Percentiles rank a stretch among this genome's conserved stretches.
Evolutionary conservation across 1,140 invertebrate species (phyloP).

Genomic region (Macrobrachium nipponense): DNA sequence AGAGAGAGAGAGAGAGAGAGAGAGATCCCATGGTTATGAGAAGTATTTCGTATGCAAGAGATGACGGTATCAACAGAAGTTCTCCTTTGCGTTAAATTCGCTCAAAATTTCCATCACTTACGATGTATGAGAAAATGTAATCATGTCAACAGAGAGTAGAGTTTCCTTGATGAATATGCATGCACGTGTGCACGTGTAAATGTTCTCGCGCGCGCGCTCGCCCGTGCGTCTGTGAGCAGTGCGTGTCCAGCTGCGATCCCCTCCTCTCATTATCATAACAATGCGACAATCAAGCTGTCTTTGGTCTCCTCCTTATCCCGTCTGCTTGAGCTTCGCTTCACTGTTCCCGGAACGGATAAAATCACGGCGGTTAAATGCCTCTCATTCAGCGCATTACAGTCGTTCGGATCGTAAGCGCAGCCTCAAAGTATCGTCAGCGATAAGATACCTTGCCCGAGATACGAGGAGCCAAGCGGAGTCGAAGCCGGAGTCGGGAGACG

Average conservation of each 20-base stretch:
- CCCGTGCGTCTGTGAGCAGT: neutral
- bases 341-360: no score
- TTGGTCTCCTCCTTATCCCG: conserved; percentile 39
- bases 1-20: no score
- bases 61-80: no score
- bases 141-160: no score
- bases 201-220: neutral
- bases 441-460: neutral
- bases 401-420: no score
- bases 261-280: conserved; percentile 50
- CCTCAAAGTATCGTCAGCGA: no score
- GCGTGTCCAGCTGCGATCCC: conserved; percentile 39
- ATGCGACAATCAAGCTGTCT: conserved; percentile 51
- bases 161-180: neutral
- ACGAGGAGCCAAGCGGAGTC: neutral
- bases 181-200: conserved; percentile 10
- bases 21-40: no score
- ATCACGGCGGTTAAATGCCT: neutral
- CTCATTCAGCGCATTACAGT: neutral
- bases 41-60: no score
- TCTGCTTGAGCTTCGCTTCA: no score
- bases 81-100: no score
- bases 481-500: neutral
- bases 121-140: no score
- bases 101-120: no score